Percentiles rank a stretch among this genome's conserved stretches.
Evolutionary conservation across 2,797 vertebrate genomes (phyloP).

Genomic region (Graptemys geographica): DNA sequence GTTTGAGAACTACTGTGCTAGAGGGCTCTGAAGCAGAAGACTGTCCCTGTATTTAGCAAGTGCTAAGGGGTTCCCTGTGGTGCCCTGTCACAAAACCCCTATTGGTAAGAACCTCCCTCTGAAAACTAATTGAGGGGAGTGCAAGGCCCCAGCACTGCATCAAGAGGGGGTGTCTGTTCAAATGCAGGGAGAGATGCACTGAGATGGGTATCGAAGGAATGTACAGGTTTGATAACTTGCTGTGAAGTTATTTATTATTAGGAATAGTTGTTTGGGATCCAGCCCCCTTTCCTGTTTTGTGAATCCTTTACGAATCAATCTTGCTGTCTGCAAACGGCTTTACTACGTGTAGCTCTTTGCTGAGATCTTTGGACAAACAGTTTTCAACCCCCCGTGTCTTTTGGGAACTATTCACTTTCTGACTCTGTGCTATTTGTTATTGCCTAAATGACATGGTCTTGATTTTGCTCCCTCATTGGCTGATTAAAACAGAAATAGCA

Average conservation of each 20-base stretch:
- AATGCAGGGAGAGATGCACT: not conserved
- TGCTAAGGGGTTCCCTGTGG: not conserved
- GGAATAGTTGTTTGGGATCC: not conserved
- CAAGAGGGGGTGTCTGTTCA: not conserved
- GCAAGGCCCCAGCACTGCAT: not conserved
- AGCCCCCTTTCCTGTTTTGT: not conserved
- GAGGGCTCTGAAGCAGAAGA: not conserved
- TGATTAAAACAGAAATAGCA: not conserved
- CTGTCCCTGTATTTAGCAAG: not conserved
- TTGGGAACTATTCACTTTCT: not conserved
- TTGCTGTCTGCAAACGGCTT: not conserved
- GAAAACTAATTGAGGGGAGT: not conserved
- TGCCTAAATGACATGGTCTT: not conserved
- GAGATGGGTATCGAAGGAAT: not conserved
- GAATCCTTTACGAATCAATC: not conserved
- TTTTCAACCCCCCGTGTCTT: not conserved
- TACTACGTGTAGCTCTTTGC: fast-evolving
- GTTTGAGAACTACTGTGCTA: too few relatives aligned
- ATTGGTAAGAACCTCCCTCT: not conserved
- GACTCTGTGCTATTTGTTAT: not conserved
- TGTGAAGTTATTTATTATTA: not conserved
- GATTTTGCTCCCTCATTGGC: not conserved
- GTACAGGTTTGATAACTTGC: constrained; percentile 3
- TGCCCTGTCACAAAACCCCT: not conserved
- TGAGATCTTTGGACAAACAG: not conserved